phyloP scores from a whole-genome alignment of 1,140 invertebrate genomes.

The Drosophila virilis region DNA sequence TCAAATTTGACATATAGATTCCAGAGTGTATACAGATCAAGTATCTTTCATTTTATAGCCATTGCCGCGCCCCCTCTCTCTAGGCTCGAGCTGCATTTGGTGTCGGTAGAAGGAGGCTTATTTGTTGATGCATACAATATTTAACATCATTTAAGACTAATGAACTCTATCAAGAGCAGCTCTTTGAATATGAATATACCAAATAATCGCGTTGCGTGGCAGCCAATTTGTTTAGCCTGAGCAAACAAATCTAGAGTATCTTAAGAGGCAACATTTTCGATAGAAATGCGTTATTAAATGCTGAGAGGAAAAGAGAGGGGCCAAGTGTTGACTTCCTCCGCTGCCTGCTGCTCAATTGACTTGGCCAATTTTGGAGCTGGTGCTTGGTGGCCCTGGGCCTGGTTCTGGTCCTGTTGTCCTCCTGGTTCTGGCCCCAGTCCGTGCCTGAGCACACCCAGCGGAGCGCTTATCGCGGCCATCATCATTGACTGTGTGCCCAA shows the following conservation, averaged over 20 bases:
- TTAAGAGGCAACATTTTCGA: constrained; percentile 16
- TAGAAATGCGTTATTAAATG: constrained; percentile 46
- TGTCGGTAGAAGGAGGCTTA: too few species aligned
- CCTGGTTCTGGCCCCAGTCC: too few species aligned
- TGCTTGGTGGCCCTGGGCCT: constrained; percentile 14
- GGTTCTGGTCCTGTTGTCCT: too few species aligned
- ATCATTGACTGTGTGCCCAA: constrained; percentile 71
- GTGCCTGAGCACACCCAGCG: constrained; percentile 63
- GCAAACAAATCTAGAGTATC: constrained; percentile 9
- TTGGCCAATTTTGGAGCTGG: constrained; percentile 21
- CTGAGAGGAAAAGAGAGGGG: constrained; percentile 21
- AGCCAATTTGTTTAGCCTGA: background rate
- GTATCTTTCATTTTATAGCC: too few species aligned
- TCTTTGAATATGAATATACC: background rate
- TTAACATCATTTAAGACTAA: background rate
- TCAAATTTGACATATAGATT: too few species aligned
- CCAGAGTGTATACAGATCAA: too few species aligned
- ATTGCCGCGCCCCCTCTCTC: too few species aligned
- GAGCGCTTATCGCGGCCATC: constrained; percentile 75
- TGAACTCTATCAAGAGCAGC: background rate
- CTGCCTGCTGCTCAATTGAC: constrained; percentile 14
- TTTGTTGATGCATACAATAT: too few species aligned
- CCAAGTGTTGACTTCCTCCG: background rate
- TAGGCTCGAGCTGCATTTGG: too few species aligned
- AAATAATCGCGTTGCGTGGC: constrained; percentile 2